These are phyloP conservation scores for Cydia strobilella DNA, from an alignment of 1,140 invertebrate genomes.

Conservation along the genomic window DNA sequence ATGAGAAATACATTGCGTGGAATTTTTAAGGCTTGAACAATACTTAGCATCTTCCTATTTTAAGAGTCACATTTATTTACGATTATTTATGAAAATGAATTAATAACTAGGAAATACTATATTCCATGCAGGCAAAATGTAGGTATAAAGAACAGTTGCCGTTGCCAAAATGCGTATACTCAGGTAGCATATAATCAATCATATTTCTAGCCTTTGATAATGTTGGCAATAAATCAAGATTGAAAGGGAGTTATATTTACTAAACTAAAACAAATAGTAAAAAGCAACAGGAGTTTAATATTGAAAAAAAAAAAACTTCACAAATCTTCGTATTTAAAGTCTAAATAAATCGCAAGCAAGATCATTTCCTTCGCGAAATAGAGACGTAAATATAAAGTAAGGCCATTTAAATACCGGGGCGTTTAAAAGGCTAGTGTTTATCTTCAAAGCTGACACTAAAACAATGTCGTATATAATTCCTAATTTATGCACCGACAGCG, in stretches of 20 bases:
- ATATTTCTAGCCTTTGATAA: slow-evolving; percentile 14
- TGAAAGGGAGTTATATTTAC: neutral
- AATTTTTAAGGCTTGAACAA: too few relatives aligned
- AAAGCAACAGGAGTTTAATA: neutral
- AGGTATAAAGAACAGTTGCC: neutral
- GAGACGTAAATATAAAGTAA: slow-evolving; percentile 20
- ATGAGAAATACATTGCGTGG: neutral
- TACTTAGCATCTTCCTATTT: too few relatives aligned
- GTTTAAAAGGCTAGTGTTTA: slow-evolving; percentile 37
- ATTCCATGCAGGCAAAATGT: neutral
- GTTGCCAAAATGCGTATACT: neutral
- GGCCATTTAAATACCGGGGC: slow-evolving; percentile 23
- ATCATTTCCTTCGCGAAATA: slow-evolving; percentile 2
- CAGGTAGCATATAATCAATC: slow-evolving; percentile 15
- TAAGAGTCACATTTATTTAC: too few relatives aligned
- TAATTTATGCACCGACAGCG: slow-evolving; percentile 58
- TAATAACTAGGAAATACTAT: neutral
- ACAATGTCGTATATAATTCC: slow-evolving; percentile 60
- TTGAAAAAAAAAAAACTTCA: neutral
- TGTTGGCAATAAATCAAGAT: neutral
- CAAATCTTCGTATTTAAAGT: neutral
- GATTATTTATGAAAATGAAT: neutral
- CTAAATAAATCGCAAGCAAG: slow-evolving; percentile 1
- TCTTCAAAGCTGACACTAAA: slow-evolving; percentile 47
- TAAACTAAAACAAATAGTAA: neutral